Evolutionary conservation across 2,888 invertebrate genomes (phyloP), one percentile per base, ranked within the genome.

Genomic region (Agrotis segetum): DNA sequence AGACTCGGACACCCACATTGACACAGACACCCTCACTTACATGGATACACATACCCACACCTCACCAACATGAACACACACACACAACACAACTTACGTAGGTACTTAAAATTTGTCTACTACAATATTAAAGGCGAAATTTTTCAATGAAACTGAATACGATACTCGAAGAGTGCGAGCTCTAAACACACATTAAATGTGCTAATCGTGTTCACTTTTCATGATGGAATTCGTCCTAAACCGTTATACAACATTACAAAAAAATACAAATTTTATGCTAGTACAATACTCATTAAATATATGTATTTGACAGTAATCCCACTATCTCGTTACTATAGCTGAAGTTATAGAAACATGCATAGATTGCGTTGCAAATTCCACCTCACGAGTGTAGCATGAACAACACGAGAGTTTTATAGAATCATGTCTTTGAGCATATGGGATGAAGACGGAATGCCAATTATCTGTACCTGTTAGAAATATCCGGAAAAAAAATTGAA

Each of bases 301-400:
- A n/a, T 34, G 0, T 9, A 34, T 70, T 34, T 24, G 13, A 60
- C 40, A 59, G 47, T 29, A 21, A 60, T 29, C 13, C 17, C 46
- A 61, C 19, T 50, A n/a, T 34, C n/a, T 55, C 2, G 11, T n/a
- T 56, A 34, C 6, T 34, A 40, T 49, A 24, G 21, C 24, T 24
- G 9, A 52, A 58, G 29, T 55, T 14, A 60, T 49, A 16, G 24
- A 24, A 44, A 58, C 52, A 55, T 80, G 70, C 63, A 59, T 62
- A 79, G 73, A 81, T 67, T 78, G 84, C 80, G 80, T 81, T 78
- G 61, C 67, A 65, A 67, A 64, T 66, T 59, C 46, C 49, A 59
- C 58, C 61, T 73, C 82, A 69, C 63, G 66, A 73, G 67, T 67
- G 71, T 63, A 82, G 79, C 79, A 80, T 80, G 79, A 29, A 47